Conservation (phyloP, 35 echinoderm and acorn worm genomes). For the Hemicentrotus pulcherrimus region DNA sequence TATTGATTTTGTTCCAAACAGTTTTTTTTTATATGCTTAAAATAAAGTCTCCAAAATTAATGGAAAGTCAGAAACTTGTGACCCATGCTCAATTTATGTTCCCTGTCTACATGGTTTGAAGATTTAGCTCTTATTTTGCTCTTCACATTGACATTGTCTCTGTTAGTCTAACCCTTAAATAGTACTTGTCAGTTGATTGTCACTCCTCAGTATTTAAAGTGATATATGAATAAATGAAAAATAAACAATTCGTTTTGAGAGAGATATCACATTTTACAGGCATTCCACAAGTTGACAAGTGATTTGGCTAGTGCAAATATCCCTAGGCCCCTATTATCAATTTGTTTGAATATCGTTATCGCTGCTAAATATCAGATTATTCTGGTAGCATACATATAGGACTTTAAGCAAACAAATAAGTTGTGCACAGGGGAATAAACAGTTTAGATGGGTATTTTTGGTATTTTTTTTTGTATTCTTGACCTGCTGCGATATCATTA, state of each 20-base stretch:
- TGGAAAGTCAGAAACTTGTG: too few relatives aligned
- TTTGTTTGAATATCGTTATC: slow-evolving; percentile 5
- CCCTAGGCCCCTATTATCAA: not conserved
- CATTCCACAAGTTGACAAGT: not conserved
- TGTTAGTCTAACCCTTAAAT: not conserved
- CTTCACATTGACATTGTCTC: not conserved
- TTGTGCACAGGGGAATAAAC: not conserved
- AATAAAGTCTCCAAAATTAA: too few relatives aligned
- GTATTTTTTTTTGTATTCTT: too few relatives aligned
- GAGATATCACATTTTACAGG: not conserved
- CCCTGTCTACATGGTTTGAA: too few relatives aligned
- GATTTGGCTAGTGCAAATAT: not conserved
- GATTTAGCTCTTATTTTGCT: too few relatives aligned
- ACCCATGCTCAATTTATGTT: too few relatives aligned
- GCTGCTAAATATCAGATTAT: not conserved
- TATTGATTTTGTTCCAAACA: too few relatives aligned
- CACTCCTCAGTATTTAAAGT: not conserved
- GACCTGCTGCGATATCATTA: too few relatives aligned
- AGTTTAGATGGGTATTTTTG: not conserved
- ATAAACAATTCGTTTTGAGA: slow-evolving; percentile 13
- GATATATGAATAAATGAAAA: not conserved
- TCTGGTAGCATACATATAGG: not conserved
- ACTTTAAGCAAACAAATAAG: not conserved
- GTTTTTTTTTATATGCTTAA: too few relatives aligned
- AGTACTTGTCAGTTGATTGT: not conserved